phyloP scores from a whole-genome alignment of 2,797 vertebrate species.

The Taenioides sp. region DNA sequence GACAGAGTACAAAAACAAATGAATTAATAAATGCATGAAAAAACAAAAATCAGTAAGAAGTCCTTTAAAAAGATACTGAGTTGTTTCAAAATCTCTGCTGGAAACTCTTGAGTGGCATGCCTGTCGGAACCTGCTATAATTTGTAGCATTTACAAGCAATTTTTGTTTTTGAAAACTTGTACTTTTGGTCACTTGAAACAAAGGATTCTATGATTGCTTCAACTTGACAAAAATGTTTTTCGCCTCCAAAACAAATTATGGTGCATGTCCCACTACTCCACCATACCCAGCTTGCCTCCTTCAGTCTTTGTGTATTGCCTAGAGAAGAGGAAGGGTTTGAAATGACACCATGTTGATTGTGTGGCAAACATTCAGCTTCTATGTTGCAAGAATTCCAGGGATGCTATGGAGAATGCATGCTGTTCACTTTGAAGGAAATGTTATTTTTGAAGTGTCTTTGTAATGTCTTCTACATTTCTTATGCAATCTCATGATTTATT shows the following conservation, averaged over 20 bases:
- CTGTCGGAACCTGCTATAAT: too few relatives aligned
- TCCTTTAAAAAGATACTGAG: too few relatives aligned
- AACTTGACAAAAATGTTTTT: not conserved
- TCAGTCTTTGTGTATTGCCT: not conserved
- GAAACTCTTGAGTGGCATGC: too few relatives aligned
- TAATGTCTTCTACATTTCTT: not conserved
- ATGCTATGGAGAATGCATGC: not conserved
- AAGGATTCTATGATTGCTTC: not conserved
- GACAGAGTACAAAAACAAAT: too few relatives aligned
- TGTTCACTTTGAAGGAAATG: not conserved
- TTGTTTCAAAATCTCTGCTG: too few relatives aligned
- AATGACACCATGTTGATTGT: not conserved
- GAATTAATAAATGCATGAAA: too few relatives aligned
- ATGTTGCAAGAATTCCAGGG: not conserved
- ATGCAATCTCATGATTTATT: not conserved
- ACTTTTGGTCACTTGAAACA: not conserved
- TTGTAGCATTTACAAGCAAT: too few relatives aligned
- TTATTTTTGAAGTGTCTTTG: not conserved
- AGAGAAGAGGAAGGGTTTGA: not conserved
- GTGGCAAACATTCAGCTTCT: not conserved
- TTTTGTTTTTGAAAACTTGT: too few relatives aligned
- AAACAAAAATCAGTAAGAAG: too few relatives aligned
- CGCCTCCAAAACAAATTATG: not conserved
- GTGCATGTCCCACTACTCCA: not conserved
- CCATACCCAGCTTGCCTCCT: not conserved